Percentiles rank a stretch among this genome's conserved stretches.
Evolutionary conservation across 2,888 invertebrate species (phyloP).

Genomic region (Asteroscopus sphinx): DNA sequence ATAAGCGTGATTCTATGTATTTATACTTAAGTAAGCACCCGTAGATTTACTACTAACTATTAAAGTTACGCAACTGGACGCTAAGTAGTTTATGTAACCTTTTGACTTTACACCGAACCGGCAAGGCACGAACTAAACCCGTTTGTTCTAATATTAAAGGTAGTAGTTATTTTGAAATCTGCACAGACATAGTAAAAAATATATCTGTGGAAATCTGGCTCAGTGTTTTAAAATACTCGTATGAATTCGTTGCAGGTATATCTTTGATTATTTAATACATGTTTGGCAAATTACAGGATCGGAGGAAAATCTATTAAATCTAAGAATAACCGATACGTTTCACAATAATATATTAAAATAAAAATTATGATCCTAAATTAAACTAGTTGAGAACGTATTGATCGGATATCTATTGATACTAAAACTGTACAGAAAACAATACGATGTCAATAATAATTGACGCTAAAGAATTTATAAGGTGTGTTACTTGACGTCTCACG

Average conservation of each 20-base stretch:
- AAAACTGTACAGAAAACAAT: too few relatives aligned
- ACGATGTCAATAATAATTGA: too few relatives aligned
- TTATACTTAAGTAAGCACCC: conserved; percentile 11
- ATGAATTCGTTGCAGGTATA: neutral
- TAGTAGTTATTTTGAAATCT: conserved; percentile 44
- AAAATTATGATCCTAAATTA: too few relatives aligned
- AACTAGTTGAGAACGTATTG: too few relatives aligned
- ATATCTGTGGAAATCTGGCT: too few relatives aligned
- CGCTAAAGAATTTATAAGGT: conserved; percentile 30
- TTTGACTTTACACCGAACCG: conserved; percentile 49
- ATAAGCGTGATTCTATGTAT: neutral
- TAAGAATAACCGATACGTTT: too few relatives aligned
- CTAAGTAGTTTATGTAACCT: conserved; percentile 50
- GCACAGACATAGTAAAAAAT: too few relatives aligned
- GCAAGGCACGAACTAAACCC: conserved; percentile 46
- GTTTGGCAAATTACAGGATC: too few relatives aligned
- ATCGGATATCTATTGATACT: too few relatives aligned
- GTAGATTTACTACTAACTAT: conserved; percentile 29
- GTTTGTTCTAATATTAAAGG: conserved; percentile 36
- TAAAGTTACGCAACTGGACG: conserved; percentile 39
- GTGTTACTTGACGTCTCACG: conserved; percentile 37
- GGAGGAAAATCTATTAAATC: too few relatives aligned
- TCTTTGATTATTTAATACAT: neutral
- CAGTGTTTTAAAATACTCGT: conserved; percentile 3
- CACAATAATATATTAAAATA: too few relatives aligned